phyloP scores from a whole-genome alignment of 1,140 invertebrate species.

The Sipha flava region DNA sequence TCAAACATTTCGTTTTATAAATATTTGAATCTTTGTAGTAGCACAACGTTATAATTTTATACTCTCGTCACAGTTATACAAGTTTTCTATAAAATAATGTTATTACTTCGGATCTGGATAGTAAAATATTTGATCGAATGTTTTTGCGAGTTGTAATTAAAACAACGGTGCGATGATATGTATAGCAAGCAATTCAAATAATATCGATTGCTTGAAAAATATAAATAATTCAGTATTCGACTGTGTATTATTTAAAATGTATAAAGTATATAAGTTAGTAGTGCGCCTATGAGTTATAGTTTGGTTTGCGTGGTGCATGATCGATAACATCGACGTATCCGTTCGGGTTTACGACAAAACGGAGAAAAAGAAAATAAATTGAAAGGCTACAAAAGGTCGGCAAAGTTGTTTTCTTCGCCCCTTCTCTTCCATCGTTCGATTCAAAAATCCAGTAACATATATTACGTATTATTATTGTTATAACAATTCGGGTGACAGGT shows the following conservation, averaged over 20 bases:
- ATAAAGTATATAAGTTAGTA: neutral
- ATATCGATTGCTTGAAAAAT: too few species aligned
- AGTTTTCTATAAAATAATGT: too few species aligned
- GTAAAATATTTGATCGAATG: too few species aligned
- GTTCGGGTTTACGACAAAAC: conserved; percentile 18
- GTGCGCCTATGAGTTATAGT: neutral
- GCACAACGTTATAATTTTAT: too few species aligned
- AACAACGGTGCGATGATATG: too few species aligned
- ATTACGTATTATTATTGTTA: conserved; percentile 25
- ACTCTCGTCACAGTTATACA: too few species aligned
- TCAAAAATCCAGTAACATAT: neutral
- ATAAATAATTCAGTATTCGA: neutral
- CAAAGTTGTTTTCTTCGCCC: neutral
- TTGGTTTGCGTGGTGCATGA: neutral
- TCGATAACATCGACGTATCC: neutral
- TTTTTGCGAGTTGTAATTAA: too few species aligned
- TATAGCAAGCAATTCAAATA: too few species aligned
- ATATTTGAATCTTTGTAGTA: too few species aligned
- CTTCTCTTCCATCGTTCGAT: neutral
- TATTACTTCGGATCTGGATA: too few species aligned
- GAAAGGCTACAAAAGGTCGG: conserved; percentile 18
- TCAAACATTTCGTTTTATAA: too few species aligned
- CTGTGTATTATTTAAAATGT: neutral
- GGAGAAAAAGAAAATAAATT: conserved; percentile 10
- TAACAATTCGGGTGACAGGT: conserved; percentile 27